Conservation (phyloP, 2,797 vertebrate genomes). For the Yasuhikotakia modesta region DNA sequence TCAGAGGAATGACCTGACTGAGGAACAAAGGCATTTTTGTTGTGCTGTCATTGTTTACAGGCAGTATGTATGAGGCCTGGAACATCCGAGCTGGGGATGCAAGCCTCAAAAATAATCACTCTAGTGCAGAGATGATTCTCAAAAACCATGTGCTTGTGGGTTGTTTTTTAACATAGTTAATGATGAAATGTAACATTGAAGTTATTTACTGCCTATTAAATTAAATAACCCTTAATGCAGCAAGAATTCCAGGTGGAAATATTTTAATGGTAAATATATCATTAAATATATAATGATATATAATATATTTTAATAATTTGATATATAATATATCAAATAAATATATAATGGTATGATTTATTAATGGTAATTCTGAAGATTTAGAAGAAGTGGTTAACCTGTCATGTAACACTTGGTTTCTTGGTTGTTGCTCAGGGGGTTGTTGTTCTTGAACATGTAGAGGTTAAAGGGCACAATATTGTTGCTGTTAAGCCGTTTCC, state of each 20-base stretch:
- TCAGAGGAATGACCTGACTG: slow-evolving; percentile 63
- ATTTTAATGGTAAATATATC: background rate
- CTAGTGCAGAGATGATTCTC: slow-evolving; percentile 53
- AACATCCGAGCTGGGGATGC: slow-evolving; percentile 17
- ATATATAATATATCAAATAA: too few species aligned
- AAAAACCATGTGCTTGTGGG: slow-evolving; percentile 4
- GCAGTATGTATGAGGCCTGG: slow-evolving; percentile 59
- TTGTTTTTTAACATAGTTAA: slow-evolving; percentile 7
- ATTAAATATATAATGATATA: too few species aligned
- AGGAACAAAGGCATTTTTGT: slow-evolving; percentile 65
- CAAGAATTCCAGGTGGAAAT: background rate
- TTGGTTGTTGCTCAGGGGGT: slow-evolving; percentile 92
- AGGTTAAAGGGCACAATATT: slow-evolving; percentile 95
- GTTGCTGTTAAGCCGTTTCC: slow-evolving; percentile 90
- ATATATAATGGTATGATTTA: too few species aligned
- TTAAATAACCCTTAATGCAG: background rate
- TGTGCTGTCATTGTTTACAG: slow-evolving; percentile 64
- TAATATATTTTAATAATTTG: too few species aligned
- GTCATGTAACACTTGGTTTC: slow-evolving; percentile 99
- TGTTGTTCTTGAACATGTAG: slow-evolving; percentile 99
- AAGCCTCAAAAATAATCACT: slow-evolving; percentile 56
- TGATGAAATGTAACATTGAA: slow-evolving; percentile 1
- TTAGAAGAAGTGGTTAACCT: slow-evolving; percentile 83
- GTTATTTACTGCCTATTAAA: slow-evolving; percentile 31
- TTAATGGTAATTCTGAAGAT: too few species aligned